Evolutionary conservation across 2,888 invertebrate species (phyloP).

Genomic region (Lissonota sp.): DNA sequence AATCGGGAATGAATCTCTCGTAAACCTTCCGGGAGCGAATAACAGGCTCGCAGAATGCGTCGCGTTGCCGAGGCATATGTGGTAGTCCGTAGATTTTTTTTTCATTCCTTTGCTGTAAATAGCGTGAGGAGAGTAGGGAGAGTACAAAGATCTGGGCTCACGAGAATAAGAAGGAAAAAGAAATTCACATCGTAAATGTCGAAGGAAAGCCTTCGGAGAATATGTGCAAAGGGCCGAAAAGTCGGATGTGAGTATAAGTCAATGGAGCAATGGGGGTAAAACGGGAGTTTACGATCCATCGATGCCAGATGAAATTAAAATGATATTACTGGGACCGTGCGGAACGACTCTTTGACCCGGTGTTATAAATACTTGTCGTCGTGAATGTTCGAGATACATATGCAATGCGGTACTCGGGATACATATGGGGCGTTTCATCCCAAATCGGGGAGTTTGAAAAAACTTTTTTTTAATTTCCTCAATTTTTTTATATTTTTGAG

Average conservation of each 20-base stretch:
- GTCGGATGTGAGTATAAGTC: not conserved
- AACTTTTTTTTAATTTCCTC: no score
- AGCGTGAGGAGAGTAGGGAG: slow-evolving; percentile 5
- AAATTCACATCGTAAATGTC: slow-evolving; percentile 8
- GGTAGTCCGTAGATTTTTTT: not conserved
- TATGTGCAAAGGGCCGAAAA: not conserved
- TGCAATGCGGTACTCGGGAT: no score
- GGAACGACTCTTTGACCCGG: slow-evolving; percentile 13
- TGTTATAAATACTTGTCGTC: not conserved
- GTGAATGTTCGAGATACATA: not conserved
- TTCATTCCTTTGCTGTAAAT: not conserved
- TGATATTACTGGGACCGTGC: slow-evolving; percentile 30
- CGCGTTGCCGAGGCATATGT: slow-evolving; percentile 29
- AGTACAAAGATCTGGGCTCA: slow-evolving; percentile 30
- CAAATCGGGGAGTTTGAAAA: no score
- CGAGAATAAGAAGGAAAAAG: not conserved
- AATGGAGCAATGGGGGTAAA: slow-evolving; percentile 35
- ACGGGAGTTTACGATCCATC: slow-evolving; percentile 34
- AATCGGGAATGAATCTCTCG: slow-evolving; percentile 76
- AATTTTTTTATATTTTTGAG: no score
- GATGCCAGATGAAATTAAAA: slow-evolving; percentile 43
- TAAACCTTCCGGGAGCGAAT: slow-evolving; percentile 69
- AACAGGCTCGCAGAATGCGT: slow-evolving; percentile 64
- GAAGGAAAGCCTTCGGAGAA: not conserved
- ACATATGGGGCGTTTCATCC: no score